Evolutionary conservation across 2,113 vertebrate species (phyloP), one percentile per base, ranked within the genome.

Genomic region (Oreochromis aureus): DNA sequence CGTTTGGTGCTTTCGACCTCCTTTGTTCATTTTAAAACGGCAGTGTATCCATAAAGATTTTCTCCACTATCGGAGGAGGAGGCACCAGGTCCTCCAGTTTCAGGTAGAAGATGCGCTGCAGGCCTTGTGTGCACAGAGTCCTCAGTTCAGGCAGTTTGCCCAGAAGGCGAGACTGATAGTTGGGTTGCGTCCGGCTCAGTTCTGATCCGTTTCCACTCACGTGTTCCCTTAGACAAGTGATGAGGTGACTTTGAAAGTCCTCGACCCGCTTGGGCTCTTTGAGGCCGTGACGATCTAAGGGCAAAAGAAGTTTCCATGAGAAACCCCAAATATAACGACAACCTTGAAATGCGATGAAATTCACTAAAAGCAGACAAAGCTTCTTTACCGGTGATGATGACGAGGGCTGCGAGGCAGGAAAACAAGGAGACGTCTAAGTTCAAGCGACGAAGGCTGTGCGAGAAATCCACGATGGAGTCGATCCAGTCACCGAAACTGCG

Each of bases 21-120:
- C 54, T 46, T 73, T 84, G 55, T 85, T 86, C 4, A 13, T 34
- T 27, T 73, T 90, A 99, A 95, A 99, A 99, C 10, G 98, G 98
- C 94, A 99, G 93, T 0, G 97, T 98, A 95, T 99, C 98, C 98
- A 99, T 97, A 84, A 98, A 98, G 93, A 99, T 98, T 94, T 98
- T 98, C 84, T 99, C 98, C 0, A 99, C 97, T 2, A 99, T 98
- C 22, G 98, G 97, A 0, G 98, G 98, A 1, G 98, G 98, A 0
- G 98, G 97, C 41, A 98, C 98, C 89, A 99, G 87, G 85, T 99
- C 97, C 93, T 98, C 98, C 91, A 99, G 96, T 94, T 98, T 99
- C 94, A 99, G 97, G 96, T 98, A 99, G 94, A 99, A 98, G 91
- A 99, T 99, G 44, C 98, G 97, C 94, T 99, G 98, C 30, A 98